These are phyloP conservation scores for Dryobota labecula DNA, from an alignment of 2,888 invertebrate species.

Conservation along the genomic window DNA sequence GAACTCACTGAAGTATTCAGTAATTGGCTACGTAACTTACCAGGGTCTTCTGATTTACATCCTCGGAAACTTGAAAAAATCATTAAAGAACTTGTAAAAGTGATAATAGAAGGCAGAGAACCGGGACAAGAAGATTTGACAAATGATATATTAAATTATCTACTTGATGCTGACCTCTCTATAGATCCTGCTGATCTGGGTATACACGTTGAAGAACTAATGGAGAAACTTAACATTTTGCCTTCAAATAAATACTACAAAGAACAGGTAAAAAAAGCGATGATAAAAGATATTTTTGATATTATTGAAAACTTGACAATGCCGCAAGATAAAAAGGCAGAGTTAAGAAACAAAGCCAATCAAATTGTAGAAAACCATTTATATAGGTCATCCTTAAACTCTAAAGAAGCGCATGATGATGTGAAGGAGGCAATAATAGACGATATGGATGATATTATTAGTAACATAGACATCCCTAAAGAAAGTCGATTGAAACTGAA, in stretches of 20 bases:
- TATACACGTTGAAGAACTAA: constrained; percentile 40
- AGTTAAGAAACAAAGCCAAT: not conserved
- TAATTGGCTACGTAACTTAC: constrained; percentile 63
- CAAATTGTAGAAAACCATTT: constrained; percentile 6
- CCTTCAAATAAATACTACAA: constrained; percentile 8
- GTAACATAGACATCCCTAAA: not conserved
- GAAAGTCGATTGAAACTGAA: constrained; percentile 23
- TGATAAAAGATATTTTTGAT: constrained; percentile 15
- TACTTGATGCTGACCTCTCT: constrained; percentile 15
- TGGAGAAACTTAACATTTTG: constrained; percentile 23
- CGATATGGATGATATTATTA: constrained; percentile 5
- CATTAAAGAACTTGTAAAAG: constrained; percentile 26
- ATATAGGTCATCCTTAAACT: not conserved
- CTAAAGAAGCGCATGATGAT: constrained; percentile 10
- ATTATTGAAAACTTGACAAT: constrained; percentile 20
- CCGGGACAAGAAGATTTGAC: constrained; percentile 27
- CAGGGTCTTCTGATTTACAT: constrained; percentile 30
- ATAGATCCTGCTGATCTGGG: constrained; percentile 19
- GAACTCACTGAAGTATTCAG: constrained; percentile 57
- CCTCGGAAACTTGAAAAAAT: constrained; percentile 26
- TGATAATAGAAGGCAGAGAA: constrained; percentile 17
- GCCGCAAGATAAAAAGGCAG: constrained; percentile 1
- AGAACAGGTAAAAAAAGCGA: constrained; percentile 12
- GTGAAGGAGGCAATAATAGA: constrained; percentile 8
- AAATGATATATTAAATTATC: constrained; percentile 29